Base-by-base conservation (phyloP, 2,113 vertebrate genomes). In the Oreochromis spilurus region DNA sequence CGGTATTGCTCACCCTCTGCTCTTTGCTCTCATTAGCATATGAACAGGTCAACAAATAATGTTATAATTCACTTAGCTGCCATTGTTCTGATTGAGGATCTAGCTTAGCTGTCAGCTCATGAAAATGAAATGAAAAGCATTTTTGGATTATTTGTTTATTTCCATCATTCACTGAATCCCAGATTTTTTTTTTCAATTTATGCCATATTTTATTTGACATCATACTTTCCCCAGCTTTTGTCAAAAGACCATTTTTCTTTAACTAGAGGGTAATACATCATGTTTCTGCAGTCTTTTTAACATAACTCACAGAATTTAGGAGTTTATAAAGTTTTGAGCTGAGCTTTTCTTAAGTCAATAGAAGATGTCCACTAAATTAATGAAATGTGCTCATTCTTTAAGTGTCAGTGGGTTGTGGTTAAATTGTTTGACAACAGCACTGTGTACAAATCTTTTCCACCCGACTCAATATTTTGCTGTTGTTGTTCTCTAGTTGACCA, bases 401-500 rank as follows among this genome's bases (percentile, higher is more conserved):
- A n/a, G 45, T 52, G 24, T 52, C 45, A 34, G 5, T 6, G 1
- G 6, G 13, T 36, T 17, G 7, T 54, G 16, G 2, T 88, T 5
- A 52, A 43, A 81, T 34, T 16, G 14, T 81, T 45, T 48, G 13
- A 55, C 5, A 36, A 36, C 5, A 82, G 13, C 58, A n/a, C 24
- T 82, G 11, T 83, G 85, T 43, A 9, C 60, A 83, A 70, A 70
- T 81, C 81, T 24, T 58, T 36, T 45, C 70, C 6, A n/a, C 36
- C 26, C 11, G 2, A 21, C 85, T 84, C 31, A 53, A 70, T 90
- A 90, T 88, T 92, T 94, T 83, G 84, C 81, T 70, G 88, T 40
- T 95, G 96, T 95, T 96, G 94, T 96, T 95, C 94, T 91, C 83
- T 53, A 89, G 91, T 93, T 79, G 83, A 26, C 96, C 96, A 96